Evolutionary conservation across 1,140 invertebrate genomes (phyloP).

Genomic region (Phocides pigmalion): DNA sequence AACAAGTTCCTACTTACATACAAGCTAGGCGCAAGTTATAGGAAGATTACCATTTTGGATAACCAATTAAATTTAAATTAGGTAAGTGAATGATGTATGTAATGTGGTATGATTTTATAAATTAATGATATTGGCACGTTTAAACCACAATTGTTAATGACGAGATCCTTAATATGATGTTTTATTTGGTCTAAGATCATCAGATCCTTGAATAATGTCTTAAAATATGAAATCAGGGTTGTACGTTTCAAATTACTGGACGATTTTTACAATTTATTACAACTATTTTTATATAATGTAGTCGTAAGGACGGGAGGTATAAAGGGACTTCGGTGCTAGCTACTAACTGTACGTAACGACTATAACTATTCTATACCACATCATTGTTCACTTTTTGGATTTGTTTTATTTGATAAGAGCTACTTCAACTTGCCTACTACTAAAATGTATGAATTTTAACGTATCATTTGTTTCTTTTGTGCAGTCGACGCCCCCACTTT

Average conservation of each 20-base stretch:
- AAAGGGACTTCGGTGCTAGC: slow-evolving; percentile 46
- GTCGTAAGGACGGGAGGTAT: slow-evolving; percentile 35
- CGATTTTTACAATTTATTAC: neutral
- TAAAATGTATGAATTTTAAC: slow-evolving; percentile 74
- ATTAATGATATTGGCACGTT: too few species aligned
- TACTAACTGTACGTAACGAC: slow-evolving; percentile 54
- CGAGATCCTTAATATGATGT: too few species aligned
- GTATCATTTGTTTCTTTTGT: slow-evolving; percentile 72
- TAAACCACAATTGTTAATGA: too few species aligned
- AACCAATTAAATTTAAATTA: too few species aligned
- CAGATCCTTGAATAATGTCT: too few species aligned
- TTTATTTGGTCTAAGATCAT: too few species aligned
- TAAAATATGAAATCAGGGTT: too few species aligned
- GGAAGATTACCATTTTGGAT: too few species aligned
- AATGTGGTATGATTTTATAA: too few species aligned
- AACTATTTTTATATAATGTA: neutral
- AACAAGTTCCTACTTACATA: too few species aligned
- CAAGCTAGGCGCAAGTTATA: too few species aligned
- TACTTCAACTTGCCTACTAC: slow-evolving; percentile 66
- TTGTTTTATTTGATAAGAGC: slow-evolving; percentile 79
- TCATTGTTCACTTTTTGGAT: slow-evolving; percentile 78
- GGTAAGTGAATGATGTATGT: too few species aligned
- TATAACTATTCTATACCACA: slow-evolving; percentile 58
- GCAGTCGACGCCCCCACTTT: slow-evolving; percentile 66
- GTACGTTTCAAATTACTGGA: neutral